Base-by-base conservation (phyloP, 1,140 invertebrate species). In the Bombus polaris region DNA sequence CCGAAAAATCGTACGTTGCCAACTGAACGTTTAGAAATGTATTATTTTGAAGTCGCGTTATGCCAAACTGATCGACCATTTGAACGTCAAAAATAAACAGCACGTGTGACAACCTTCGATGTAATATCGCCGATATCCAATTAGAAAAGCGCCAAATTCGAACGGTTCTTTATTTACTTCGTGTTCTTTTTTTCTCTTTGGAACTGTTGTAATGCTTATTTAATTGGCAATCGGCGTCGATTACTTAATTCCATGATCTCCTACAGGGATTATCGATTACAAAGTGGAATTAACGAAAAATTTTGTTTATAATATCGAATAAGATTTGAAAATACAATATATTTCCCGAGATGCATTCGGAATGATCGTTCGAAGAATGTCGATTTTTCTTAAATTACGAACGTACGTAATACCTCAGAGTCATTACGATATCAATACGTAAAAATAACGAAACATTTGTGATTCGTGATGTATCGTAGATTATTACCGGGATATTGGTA, bases 361-460 rank as follows among this genome's bases (percentile, higher is more conserved):
- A 65, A 70, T 59, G 15, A 78, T 59, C 65, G 53, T 80, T 80
- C 76, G 47, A 85, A 47, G 53, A 72, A 80, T 72, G 76, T 77
- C 57, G 83, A 79, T 72, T 80, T 62, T 85, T 72, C 83, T 85
- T 80, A 80, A 85, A 85, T 47, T 37, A 85, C 53, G 57, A 80
- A 65, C 57, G 35, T 80, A 79, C 83, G 83, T 85, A 85, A 85
- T 85, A 85, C 83, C 83, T 85, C 83, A 85, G 53, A 85, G 83
- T 71, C 57, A 59, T 85, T 80, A 85, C 83, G 83, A 84, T 84
- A 84, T 79, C 76, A 57, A 80, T 85, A 85, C 83, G 77, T 85
- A 85, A 85, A 79, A 79, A 72, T 72, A 85, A 85, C 83, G 83
- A 85, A 79, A 71, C 39, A 44, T 72, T 85, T 85, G 83, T 85